These are phyloP conservation scores for Pterocles burchelli DNA, from an alignment of 2,113 vertebrate genomes.

Conservation along the genomic window DNA sequence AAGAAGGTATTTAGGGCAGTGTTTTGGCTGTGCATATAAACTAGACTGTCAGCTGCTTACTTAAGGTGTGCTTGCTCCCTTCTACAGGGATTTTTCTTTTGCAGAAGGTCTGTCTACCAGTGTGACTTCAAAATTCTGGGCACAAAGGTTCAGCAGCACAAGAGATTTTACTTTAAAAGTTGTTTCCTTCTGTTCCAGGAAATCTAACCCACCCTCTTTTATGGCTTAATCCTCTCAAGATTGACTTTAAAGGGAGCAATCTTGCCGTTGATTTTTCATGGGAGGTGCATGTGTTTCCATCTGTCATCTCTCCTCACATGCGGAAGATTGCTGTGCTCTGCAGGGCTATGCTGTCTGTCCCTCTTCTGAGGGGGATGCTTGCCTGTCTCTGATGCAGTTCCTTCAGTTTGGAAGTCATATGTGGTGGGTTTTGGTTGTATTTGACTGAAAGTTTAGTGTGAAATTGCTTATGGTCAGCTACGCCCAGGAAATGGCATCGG, in stretches of 20 bases:
- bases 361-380: not conserved
- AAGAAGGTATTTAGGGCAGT: conserved; percentile 25
- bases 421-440: not conserved
- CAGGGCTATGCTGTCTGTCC: not conserved
- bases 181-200: not conserved
- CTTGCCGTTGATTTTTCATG: conserved; percentile 6
- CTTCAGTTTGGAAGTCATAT: not conserved
- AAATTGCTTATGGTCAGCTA: not conserved
- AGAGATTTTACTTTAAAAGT: not conserved
- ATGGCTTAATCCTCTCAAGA: not conserved
- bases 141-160: not conserved
- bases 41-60: not conserved
- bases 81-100: conserved; percentile 34
- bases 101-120: not conserved
- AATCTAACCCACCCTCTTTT: not conserved
- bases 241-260: not conserved
- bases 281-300: conserved; percentile 7
- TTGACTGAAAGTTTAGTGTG: not conserved
- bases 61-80: not conserved
- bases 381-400: not conserved
- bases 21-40: not conserved
- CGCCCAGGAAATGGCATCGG: not conserved
- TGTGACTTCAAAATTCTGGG: conserved; percentile 10
- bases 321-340: not conserved
- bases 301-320: not conserved